These are phyloP conservation scores for Zoanthus sansibaricus DNA, from an alignment of 92 coral and sea anemone species.

Conservation along the genomic window DNA sequence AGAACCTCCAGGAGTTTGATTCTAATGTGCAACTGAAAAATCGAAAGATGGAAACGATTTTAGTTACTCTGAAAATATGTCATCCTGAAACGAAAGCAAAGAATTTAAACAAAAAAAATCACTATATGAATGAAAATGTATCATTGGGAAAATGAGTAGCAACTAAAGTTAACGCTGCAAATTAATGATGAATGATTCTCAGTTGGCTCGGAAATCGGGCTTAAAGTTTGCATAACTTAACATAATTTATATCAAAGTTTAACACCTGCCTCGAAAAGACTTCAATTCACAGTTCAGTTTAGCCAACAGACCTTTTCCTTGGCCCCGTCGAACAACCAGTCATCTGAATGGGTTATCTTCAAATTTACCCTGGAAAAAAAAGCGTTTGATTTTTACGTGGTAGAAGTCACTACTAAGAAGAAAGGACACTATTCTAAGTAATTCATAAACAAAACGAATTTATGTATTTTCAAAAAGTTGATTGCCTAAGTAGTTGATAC, in stretches of 20 bases:
- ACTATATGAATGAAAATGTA: background rate
- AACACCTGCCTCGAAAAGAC: conserved; percentile 23
- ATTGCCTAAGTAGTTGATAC: conserved; percentile 16
- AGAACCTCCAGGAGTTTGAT: background rate
- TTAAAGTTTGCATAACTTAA: conserved; percentile 22
- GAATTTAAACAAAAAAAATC: background rate
- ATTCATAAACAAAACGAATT: conserved; percentile 26
- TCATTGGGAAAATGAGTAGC: background rate
- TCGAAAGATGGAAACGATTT: background rate
- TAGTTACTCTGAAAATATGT: background rate
- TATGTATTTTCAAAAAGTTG: background rate
- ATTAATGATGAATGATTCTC: background rate
- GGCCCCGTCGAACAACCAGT: background rate
- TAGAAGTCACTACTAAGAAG: background rate
- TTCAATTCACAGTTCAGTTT: background rate
- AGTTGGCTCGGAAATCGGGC: conserved; percentile 2
- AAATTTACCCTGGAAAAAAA: background rate
- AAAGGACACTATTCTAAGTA: conserved; percentile 23
- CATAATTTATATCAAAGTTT: conserved; percentile 1
- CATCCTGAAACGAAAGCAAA: background rate
- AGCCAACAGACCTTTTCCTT: background rate
- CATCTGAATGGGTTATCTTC: background rate
- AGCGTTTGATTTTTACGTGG: background rate
- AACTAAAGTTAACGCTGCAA: background rate
- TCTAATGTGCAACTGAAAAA: background rate